Evolutionary conservation across 2,888 invertebrate species (phyloP).

Genomic region (Mantis religiosa): DNA sequence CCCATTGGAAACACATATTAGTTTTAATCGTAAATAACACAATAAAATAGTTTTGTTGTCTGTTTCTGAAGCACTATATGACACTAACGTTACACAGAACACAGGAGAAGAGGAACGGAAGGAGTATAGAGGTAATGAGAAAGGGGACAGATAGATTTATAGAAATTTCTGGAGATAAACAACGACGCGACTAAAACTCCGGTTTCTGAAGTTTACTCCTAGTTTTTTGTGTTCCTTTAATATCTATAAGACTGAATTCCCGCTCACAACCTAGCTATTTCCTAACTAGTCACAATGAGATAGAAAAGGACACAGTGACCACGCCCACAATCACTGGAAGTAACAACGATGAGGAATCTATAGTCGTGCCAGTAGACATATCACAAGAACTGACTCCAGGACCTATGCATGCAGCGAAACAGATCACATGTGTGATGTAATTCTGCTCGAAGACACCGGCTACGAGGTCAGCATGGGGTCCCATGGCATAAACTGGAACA

Average conservation of each 20-base stretch:
- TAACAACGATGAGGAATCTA: background rate
- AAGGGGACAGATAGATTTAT: too few relatives aligned
- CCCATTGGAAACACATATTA: too few relatives aligned
- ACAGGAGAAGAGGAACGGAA: too few relatives aligned
- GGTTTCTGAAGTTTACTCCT: background rate
- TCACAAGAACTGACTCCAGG: background rate
- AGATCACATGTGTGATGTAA: constrained; percentile 46
- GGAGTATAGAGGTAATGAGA: too few relatives aligned
- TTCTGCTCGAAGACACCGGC: constrained; percentile 48
- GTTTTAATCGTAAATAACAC: too few relatives aligned
- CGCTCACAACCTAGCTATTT: background rate
- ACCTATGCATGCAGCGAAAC: constrained; percentile 44
- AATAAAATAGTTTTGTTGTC: too few relatives aligned
- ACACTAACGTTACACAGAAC: too few relatives aligned
- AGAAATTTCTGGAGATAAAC: too few relatives aligned
- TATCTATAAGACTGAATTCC: background rate
- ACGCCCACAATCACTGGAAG: background rate
- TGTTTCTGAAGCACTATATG: too few relatives aligned
- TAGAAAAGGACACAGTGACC: background rate
- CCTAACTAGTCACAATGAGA: background rate
- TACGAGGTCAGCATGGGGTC: constrained; percentile 48
- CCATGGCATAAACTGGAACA: constrained; percentile 21
- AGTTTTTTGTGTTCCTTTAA: background rate
- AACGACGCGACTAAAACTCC: too few relatives aligned
- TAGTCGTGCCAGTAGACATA: background rate